Conservation (phyloP, 1,140 invertebrate genomes). For the Drosophila varians region DNA sequence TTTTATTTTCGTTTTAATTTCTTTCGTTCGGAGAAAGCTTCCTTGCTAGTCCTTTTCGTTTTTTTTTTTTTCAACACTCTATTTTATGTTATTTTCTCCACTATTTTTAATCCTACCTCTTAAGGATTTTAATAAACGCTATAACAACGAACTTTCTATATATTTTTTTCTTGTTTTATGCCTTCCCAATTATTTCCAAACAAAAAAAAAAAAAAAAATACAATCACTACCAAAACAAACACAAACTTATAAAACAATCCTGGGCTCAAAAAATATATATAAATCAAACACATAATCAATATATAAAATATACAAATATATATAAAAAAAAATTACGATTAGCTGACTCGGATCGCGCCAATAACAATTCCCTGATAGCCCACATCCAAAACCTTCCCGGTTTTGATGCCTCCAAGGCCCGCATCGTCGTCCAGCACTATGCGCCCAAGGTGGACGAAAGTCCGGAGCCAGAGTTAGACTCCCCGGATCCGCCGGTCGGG, state of each 20-base stretch:
- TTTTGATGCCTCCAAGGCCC: constrained; percentile 87
- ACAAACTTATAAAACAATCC: constrained; percentile 32
- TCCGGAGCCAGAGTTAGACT: constrained; percentile 65
- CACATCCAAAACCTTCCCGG: constrained; percentile 87
- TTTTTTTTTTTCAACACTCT: constrained; percentile 27
- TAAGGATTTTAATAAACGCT: constrained; percentile 51
- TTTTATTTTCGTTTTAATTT: constrained; percentile 10
- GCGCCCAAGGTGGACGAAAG: constrained; percentile 84
- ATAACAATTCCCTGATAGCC: constrained; percentile 87
- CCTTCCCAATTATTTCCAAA: constrained; percentile 69
- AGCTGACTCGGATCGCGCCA: constrained; percentile 84
- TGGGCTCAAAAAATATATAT: constrained; percentile 33
- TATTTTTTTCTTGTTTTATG: constrained; percentile 78
- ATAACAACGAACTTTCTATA: constrained; percentile 71
- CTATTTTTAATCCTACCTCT: constrained; percentile 29
- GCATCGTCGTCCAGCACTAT: constrained; percentile 87
- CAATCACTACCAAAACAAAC: constrained; percentile 27
- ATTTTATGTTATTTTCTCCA: constrained; percentile 25
- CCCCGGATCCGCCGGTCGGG: constrained; percentile 84
- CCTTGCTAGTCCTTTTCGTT: constrained; percentile 45
- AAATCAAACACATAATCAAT: constrained; percentile 3
- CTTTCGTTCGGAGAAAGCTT: constrained; percentile 25
- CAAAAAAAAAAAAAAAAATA: constrained; percentile 37
- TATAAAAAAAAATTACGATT: constrained; percentile 40
- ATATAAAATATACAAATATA: constrained; percentile 24